Base-by-base conservation (phyloP, 2,113 vertebrate species). In the zebrafish (Danio rerio) region DNA sequence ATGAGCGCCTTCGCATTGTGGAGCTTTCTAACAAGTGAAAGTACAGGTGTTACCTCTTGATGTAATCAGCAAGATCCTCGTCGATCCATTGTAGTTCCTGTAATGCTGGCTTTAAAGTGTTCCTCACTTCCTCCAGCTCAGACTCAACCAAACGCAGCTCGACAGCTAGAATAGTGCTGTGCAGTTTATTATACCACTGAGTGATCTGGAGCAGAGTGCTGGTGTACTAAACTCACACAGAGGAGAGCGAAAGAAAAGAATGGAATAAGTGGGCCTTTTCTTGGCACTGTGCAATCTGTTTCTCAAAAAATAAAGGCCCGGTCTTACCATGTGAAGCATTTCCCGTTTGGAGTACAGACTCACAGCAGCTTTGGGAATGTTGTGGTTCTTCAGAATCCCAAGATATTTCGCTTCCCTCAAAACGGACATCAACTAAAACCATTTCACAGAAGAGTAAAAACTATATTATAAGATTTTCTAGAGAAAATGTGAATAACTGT, bases 351-450 rank as follows among this genome's bases (percentile, higher is more conserved):
- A 93, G 88, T 90, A 90, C 20, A 94, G 93, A 61, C 91, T 56
- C 52, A 92, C 86, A 83, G 93, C 93, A 91, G 91, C 90, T 85
- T 92, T 58, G 9, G 89, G 86, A 82, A 92, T 93, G 82, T 89
- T 89, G 85, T 88, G 87, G 83, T 86, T 80, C 88, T 94, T 95
- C 87, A 93, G 83, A 87, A 94, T 88, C 76, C 90, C 80, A 73
- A 94, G 90, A 87, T 93, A 95, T 84, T 94, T 94, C 58, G 92
- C 88, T 79, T 94, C 91, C 66, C 91, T 84, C 2, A 94, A 89
- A 83, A 95, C 52, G 31, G 91, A 92, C 72, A 92, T 94, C 87
- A 96, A 45, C 92, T 93, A 85, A 86, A 82, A 84, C 42, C 42
- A 68, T 10, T 75, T 40, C 47, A 66, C n/a, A 83, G 11, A 78